phyloP scores from a whole-genome alignment of 2,888 invertebrate genomes.

The Pegoplata infirma region DNA sequence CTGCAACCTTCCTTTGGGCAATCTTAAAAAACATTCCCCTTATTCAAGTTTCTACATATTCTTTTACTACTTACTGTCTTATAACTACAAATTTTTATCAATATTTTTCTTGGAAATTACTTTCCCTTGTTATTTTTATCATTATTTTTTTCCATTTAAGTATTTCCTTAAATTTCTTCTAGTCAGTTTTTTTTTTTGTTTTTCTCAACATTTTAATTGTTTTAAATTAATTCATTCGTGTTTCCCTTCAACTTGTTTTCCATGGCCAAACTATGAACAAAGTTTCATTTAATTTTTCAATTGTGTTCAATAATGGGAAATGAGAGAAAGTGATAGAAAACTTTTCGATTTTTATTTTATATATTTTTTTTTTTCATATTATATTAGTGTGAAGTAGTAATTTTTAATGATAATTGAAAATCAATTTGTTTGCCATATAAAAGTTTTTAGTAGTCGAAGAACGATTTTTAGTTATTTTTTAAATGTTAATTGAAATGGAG shows the following conservation, averaged over 20 bases:
- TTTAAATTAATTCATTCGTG: constrained; percentile 53
- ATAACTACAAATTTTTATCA: constrained; percentile 7
- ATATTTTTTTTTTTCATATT: not conserved
- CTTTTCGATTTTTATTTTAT: constrained; percentile 19
- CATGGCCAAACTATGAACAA: constrained; percentile 38
- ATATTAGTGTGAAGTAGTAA: constrained; percentile 53
- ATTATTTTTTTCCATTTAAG: not conserved
- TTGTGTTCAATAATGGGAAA: constrained; percentile 41
- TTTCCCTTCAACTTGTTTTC: constrained; percentile 17
- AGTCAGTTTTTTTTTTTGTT: not conserved
- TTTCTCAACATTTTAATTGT: constrained; percentile 55
- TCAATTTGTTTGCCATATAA: constrained; percentile 60
- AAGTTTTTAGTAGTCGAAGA: constrained; percentile 44
- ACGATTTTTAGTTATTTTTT: constrained; percentile 20
- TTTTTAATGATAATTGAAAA: constrained; percentile 63
- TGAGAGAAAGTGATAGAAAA: constrained; percentile 51
- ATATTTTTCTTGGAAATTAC: constrained; percentile 20
- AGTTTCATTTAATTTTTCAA: constrained; percentile 51
- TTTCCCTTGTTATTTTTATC: constrained; percentile 38
- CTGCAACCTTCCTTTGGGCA: too few relatives aligned
- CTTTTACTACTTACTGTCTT: too few relatives aligned
- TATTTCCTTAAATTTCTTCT: too few relatives aligned
- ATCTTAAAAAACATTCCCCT: too few relatives aligned
- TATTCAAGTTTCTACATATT: too few relatives aligned
- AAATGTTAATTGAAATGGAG: constrained; percentile 58